Base-by-base conservation (phyloP, 2,888 invertebrate genomes). In the Pachycephus smyrnensis region DNA sequence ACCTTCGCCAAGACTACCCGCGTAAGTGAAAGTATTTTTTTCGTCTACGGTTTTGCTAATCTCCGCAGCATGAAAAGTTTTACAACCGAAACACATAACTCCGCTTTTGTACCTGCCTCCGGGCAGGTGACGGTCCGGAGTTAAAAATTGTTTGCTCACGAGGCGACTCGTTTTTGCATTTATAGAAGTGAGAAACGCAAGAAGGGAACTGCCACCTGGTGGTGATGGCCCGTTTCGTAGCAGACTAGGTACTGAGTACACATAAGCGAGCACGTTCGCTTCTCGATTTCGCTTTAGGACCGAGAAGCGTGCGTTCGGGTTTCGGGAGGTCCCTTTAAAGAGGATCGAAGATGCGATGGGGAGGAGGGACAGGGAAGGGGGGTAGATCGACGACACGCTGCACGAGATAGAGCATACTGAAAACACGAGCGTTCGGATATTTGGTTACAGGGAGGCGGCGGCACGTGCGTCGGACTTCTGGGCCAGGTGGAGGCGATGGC, bases 381-480 rank as follows among this genome's bases (percentile, higher is more conserved):
- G 1, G 55, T 33, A 77, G 71, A 77, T 76, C 76, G 79, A 76
- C 77, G 76, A 77, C 77, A 77, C 80, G 78, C 75, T 75, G 69
- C 75, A 37, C 69, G 69, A 80, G 81, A 83, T 83, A 81, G 81
- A 77, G 79, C 82, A 82, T 78, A 80, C 69, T 69, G 80, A 80
- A 81, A 80, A 79, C 79, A 77, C 77, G 80, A 71, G 77, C 80
- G 40, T 77, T 73, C 80, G 68, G 86, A 87, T 89, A 88, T 90
- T 86, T 90, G 88, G 87, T 91, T 91, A 88, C 91, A 91, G 91
- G 91, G 87, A 90, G 91, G 87, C 90, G 91, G 85, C 90, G 91
- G 89, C 91, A 90, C 90, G 91, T 89, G 91, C 90, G 91, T 81
- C 89, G 89, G 76, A 83, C 80, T 81, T 87, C 80, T 71, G 83